Conservation (phyloP, 2,113 vertebrate species). For the Microcebus jonahi region DNA sequence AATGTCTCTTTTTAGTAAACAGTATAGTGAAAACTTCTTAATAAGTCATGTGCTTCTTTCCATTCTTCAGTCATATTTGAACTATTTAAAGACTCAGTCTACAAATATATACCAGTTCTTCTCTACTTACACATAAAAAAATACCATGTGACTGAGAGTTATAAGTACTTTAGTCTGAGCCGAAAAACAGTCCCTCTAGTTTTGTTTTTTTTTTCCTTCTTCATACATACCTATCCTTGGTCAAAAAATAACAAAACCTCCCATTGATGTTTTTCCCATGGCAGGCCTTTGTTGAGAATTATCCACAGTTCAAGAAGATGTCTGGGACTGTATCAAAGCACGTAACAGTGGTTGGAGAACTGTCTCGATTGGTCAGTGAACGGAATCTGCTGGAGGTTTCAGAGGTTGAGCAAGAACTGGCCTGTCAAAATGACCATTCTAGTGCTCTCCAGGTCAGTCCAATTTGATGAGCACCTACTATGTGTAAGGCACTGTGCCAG, state of each 20-base stretch:
- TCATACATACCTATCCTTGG: neutral
- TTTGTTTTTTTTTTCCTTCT: neutral
- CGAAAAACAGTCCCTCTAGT: neutral
- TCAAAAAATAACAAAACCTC: constrained; percentile 37
- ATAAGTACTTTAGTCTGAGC: neutral
- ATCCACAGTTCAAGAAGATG: constrained; percentile 99
- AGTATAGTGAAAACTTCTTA: constrained; percentile 6
- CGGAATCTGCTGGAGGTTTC: constrained; percentile 94
- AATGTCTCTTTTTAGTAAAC: neutral
- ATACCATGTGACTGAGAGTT: constrained; percentile 1
- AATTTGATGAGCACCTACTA: constrained; percentile 48
- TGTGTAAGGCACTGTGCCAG: constrained; percentile 54
- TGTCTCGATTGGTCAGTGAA: constrained; percentile 92
- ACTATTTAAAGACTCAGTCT: constrained; percentile 11
- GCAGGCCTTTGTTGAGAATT: constrained; percentile 98
- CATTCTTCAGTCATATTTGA: neutral
- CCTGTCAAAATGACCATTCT: constrained; percentile 97
- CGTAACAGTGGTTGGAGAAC: constrained; percentile 96
- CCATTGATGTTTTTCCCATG: neutral
- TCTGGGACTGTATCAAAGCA: constrained; percentile 97
- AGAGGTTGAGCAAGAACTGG: constrained; percentile 96
- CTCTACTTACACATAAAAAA: constrained; percentile 24
- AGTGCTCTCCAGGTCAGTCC: constrained; percentile 93
- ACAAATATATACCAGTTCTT: neutral
- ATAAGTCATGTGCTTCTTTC: constrained; percentile 35